Evolutionary conservation across 2,888 invertebrate species (phyloP).

Genomic region (Tachystola acroxantha): DNA sequence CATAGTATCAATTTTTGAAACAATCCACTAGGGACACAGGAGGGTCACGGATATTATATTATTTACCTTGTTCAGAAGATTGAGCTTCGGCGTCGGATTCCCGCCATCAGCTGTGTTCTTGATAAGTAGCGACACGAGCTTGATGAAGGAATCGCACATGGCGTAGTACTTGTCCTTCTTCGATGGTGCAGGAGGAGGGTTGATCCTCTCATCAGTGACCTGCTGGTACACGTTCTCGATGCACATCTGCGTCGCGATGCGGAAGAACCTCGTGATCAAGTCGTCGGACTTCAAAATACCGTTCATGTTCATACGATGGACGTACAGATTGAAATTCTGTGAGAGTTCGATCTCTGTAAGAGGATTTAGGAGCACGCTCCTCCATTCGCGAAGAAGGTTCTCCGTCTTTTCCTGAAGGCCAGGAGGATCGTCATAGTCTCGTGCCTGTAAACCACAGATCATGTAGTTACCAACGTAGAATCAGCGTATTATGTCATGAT

Average conservation of each 20-base stretch:
- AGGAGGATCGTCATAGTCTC: conserved; percentile 94
- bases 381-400: conserved; percentile 96
- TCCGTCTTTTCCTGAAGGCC: conserved; percentile 97
- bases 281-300: conserved; percentile 98
- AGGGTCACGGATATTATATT: too few species aligned
- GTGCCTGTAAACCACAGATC: conserved; percentile 46
- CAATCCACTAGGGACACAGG: too few species aligned
- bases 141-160: conserved; percentile 96
- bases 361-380: conserved; percentile 90
- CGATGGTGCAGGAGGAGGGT: conserved; percentile 79
- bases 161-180: conserved; percentile 94
- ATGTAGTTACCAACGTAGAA: too few species aligned
- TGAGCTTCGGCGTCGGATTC: conserved; percentile 97
- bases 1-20: too few species aligned
- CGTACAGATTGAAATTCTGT: conserved; percentile 95
- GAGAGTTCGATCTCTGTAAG: conserved; percentile 89
- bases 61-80: conserved; percentile 93
- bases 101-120: conserved; percentile 94
- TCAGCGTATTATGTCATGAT: too few species aligned
- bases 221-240: conserved; percentile 95
- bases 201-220: conserved; percentile 83
- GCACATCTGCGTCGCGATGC: conserved; percentile 97
- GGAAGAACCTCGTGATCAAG: conserved; percentile 97
- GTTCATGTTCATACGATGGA: conserved; percentile 95
- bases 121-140: conserved; percentile 95